These are phyloP conservation scores for Apocrypta bakeri DNA, from an alignment of 1,140 invertebrate genomes.

Conservation along the genomic window DNA sequence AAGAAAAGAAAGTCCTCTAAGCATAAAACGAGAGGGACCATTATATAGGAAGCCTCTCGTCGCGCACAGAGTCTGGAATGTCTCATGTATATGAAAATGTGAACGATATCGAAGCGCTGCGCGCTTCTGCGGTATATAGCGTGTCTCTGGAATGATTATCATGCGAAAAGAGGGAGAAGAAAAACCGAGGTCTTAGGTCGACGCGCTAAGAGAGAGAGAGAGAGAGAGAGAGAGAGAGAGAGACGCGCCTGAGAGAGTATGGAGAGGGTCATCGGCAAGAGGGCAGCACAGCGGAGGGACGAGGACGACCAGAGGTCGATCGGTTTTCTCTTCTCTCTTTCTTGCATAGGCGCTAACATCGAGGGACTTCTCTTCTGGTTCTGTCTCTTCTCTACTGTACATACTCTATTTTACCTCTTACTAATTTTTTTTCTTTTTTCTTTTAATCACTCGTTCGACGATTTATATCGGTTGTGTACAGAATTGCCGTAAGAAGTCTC, in stretches of 20 bases:
- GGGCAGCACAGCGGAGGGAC: not conserved
- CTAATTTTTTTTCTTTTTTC: not conserved
- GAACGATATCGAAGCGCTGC: constrained; percentile 42
- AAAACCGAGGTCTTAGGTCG: constrained; percentile 50
- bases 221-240: constrained; percentile 12
- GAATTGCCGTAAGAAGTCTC: too few species aligned
- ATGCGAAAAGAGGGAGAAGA: constrained; percentile 40
- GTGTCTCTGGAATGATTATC: constrained; percentile 49
- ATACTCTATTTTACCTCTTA: too few species aligned
- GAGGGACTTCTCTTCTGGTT: not conserved
- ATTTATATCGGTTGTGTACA: too few species aligned
- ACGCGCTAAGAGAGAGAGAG: not conserved
- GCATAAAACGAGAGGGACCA: constrained; percentile 20
- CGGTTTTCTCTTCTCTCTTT: not conserved
- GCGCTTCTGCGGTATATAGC: not conserved
- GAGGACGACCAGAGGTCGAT: constrained; percentile 35
- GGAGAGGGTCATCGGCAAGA: constrained; percentile 31
- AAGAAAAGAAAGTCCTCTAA: not conserved
- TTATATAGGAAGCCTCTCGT: not conserved
- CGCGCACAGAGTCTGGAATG: constrained; percentile 29
- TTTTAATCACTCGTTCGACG: too few species aligned
- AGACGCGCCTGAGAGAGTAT: not conserved
- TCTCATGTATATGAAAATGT: constrained; percentile 51
- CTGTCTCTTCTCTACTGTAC: not conserved
- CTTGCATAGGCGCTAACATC: not conserved